Conservation (phyloP, 2,797 vertebrate genomes). For the Gouania willdenowi region DNA sequence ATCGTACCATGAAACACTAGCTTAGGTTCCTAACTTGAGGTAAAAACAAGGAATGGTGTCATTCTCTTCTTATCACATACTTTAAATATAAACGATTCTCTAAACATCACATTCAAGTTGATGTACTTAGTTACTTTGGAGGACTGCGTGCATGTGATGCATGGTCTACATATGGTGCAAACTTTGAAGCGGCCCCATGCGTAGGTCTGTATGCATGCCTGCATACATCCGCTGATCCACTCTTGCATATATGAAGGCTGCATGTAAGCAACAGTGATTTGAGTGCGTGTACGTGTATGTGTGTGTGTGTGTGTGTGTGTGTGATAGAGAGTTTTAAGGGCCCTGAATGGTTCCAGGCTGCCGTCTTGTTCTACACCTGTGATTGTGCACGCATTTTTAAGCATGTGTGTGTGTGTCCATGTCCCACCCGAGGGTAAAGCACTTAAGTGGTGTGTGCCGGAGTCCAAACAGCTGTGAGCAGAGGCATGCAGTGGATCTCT, state of each 20-base stretch:
- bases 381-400: background rate
- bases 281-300: conserved; percentile 5
- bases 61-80: too few relatives aligned
- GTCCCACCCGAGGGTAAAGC: conserved; percentile 77
- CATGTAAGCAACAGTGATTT: conserved; percentile 53
- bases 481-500: conserved; percentile 52
- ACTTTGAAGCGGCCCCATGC: conserved; percentile 13
- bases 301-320: conserved; percentile 8
- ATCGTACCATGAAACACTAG: too few relatives aligned
- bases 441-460: conserved; percentile 76
- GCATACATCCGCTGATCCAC: conserved; percentile 29
- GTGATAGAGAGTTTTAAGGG: too few relatives aligned
- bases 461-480: conserved; percentile 80
- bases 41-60: too few relatives aligned
- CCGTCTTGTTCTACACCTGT: conserved; percentile 46
- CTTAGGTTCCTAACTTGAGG: too few relatives aligned
- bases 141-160: conserved; percentile 14
- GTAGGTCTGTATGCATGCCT: conserved; percentile 38
- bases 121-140: background rate
- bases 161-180: conserved; percentile 23
- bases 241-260: conserved; percentile 39
- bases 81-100: too few relatives aligned
- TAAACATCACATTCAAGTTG: too few relatives aligned
- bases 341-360: conserved; percentile 15
- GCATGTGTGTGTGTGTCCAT: conserved; percentile 33